phyloP scores from a whole-genome alignment of 2,797 vertebrate genomes.

The Danio tinwini region DNA sequence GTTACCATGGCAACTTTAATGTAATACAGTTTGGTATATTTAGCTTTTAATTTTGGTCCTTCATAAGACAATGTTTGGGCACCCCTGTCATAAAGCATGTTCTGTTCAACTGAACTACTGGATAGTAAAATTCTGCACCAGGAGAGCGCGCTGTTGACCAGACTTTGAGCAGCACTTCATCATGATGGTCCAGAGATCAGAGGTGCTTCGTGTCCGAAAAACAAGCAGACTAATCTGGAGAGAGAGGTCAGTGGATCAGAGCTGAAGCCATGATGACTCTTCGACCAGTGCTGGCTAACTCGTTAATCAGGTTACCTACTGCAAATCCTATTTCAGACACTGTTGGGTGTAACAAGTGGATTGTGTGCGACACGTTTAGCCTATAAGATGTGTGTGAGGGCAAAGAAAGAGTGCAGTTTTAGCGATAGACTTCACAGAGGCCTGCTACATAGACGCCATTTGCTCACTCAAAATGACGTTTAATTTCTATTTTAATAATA shows the following conservation, averaged over 20 bases:
- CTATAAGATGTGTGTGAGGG: not conserved
- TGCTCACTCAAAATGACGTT: not conserved
- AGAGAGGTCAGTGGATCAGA: slow-evolving; percentile 25
- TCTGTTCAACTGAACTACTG: not conserved
- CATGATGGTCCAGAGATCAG: not conserved
- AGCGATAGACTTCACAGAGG: not conserved
- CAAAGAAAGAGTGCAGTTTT: not conserved
- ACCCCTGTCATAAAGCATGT: not conserved
- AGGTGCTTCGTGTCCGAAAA: not conserved
- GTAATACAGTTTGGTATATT: no score
- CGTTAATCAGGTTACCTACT: slow-evolving; percentile 8
- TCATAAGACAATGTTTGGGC: no score
- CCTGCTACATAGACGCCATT: not conserved
- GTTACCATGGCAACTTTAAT: no score
- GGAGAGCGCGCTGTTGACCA: slow-evolving; percentile 47
- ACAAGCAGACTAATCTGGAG: not conserved
- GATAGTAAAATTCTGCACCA: slow-evolving; percentile 8
- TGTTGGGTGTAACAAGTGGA: slow-evolving; percentile 33
- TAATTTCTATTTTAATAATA: not conserved
- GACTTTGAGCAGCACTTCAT: not conserved
- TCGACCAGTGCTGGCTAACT: not conserved
- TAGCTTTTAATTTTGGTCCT: no score
- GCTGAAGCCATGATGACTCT: not conserved
- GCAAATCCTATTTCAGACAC: slow-evolving; percentile 15
- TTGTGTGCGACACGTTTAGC: not conserved